A percentile compares a stretch with the other conserved stretches of the same genome.
Evolutionary conservation across 1,140 invertebrate species (phyloP).

Genomic region (Magallana ariakensis): DNA sequence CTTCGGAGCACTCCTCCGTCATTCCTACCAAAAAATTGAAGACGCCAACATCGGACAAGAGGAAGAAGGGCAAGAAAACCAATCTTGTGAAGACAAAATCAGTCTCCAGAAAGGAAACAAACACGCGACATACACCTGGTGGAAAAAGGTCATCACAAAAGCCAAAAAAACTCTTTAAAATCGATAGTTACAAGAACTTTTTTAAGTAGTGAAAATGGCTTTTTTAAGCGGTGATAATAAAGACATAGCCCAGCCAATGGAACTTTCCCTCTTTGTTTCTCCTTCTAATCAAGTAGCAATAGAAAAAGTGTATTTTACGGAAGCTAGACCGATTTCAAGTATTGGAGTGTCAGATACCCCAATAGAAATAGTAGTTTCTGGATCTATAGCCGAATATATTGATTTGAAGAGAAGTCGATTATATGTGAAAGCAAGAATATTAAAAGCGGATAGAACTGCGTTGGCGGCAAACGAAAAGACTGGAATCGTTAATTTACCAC

Average conservation of each 20-base stretch:
- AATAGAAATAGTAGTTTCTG: conserved; percentile 52
- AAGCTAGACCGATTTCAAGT: conserved; percentile 45
- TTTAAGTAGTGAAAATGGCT: conserved; percentile 41
- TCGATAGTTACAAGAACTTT: conserved; percentile 26
- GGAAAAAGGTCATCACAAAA: conserved; percentile 21
- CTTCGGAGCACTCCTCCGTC: conserved; percentile 24
- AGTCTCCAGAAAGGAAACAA: conserved; percentile 38
- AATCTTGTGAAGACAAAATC: background rate
- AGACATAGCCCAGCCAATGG: conserved; percentile 47
- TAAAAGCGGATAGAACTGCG: conserved; percentile 49
- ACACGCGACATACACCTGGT: conserved; percentile 14
- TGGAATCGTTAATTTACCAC: conserved; percentile 54
- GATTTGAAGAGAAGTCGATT: conserved; percentile 49
- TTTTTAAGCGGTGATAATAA: conserved; percentile 49
- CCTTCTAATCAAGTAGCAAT: conserved; percentile 54
- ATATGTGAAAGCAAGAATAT: conserved; percentile 52
- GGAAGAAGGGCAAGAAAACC: conserved; percentile 34
- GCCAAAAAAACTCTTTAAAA: conserved; percentile 20
- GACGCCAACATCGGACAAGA: conserved; percentile 36
- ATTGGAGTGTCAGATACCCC: conserved; percentile 42
- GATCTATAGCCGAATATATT: conserved; percentile 53
- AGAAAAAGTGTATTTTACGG: conserved; percentile 49
- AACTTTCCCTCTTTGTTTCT: conserved; percentile 47
- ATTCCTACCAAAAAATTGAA: conserved; percentile 49
- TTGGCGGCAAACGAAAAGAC: conserved; percentile 48